Evolutionary conservation across 2,888 invertebrate species (phyloP), one percentile per base, ranked within the genome.

Genomic region (Ernsta delagoae): DNA sequence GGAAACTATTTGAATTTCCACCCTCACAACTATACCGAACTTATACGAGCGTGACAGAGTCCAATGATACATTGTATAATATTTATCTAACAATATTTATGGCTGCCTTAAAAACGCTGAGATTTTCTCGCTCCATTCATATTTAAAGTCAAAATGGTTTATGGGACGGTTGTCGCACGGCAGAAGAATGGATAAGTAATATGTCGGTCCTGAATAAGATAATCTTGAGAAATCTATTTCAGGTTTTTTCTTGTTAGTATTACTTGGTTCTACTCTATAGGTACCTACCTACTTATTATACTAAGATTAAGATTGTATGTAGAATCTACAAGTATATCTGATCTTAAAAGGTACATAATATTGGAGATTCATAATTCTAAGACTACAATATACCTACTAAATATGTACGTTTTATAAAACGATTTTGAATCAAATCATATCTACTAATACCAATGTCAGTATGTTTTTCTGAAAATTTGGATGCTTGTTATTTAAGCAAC

Each of bases 31-130:
- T 82, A 82, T 82, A 83, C 82, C 82, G 79, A 82, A 79, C 79
- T 77, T 78, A 65, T 75, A 74, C 77, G 75, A 75, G 77, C 82
- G 79, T 85, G 89, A 86, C 89, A 87, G 79, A 82, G 87, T 84
- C 82, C 89, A 88, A 87, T 87, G 87, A 90, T 91, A 91, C 88
- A 91, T 16, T 16, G 16, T 16, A 16, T 16, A 16, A 16, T 90
- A 91, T 92, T 92, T 90, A 91, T 92, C 88, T 89, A 84, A 88
- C 85, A 86, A 86, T 91, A 92, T 92, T 92, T 92, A 92, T 90
- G 81, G 83, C 78, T 74, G 75, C 75, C 78, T 80, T 81, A 83
- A 86, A 85, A 91, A 86, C 76, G 77, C 75, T 76, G 80, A 83
- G 84, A 87, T 86, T 84, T 86, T 85, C 85, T 82, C 82, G 45